Evolutionary conservation across 2,113 vertebrate genomes (phyloP), one percentile per base, ranked within the genome.

Genomic region (Brachypteracias leptosomus): DNA sequence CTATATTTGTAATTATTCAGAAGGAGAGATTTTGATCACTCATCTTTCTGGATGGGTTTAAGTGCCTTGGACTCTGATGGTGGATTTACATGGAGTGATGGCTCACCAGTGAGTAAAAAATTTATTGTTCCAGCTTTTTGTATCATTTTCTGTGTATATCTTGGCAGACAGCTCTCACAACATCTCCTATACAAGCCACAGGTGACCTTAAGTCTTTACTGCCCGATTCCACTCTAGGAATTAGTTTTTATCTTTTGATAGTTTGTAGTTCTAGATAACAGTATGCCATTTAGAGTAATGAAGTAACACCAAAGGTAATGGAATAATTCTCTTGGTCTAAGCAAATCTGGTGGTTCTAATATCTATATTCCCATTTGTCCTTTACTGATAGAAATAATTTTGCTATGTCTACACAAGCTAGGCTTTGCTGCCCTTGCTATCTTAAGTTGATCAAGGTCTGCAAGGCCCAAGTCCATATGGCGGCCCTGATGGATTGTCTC

Each of bases 71-170:
- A 98, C 47, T 90, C 98, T 29, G 97, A 97, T 24, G 76, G 95
- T 35, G 99, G 98, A 58, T 99, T 98, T 92, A 83, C 87, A 20
- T 99, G 99, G 99, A 98, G 96, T 66, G 99, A 99, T 95, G 98
- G 97, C n/a, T 98, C 98, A 35, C 94, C 99, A 40, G 99, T 99
- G 96, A 97, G 98, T 98, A 95, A 92, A 92, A 46, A 26, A 63
- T 61, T 76, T 73, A 12, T 63, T 87, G 9, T 59, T 86, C 9
- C 42, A 77, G 2, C 1, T 80, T 90, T 80, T 67, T 73, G 4
- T 31, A 15, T 66, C 4, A 22, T 66, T 90, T 67, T 59, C 42
- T 9, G 2, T 8, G 1, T 62, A 8, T 26, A 1, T 83, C 36
- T 70, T 63, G n/a, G 8, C 17, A 88, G 52, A 35, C 8, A 59